phyloP scores from a whole-genome alignment of 2,797 vertebrate genomes.

The Lacerta bilineata region DNA sequence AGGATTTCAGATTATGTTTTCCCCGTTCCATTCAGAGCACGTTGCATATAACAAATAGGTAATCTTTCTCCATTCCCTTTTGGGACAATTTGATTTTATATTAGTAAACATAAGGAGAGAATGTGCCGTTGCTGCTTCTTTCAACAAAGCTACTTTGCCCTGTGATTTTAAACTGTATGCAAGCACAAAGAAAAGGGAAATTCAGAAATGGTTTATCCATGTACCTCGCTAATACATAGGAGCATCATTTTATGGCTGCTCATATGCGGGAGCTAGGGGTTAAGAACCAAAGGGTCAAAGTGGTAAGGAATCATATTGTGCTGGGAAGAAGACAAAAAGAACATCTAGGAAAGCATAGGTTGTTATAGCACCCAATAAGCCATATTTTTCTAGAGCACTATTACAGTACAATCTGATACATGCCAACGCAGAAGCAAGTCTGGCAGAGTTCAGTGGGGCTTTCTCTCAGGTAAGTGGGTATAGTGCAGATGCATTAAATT shows the following conservation, averaged over 20 bases:
- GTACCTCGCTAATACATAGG: neutral
- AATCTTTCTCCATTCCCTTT: conserved; percentile 30
- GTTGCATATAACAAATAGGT: neutral
- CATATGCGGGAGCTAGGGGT: neutral
- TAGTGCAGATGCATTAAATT: too few species aligned
- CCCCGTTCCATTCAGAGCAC: conserved; percentile 14
- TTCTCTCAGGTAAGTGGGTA: too few species aligned
- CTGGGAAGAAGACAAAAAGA: neutral
- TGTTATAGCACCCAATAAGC: neutral
- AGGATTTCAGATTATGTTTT: neutral
- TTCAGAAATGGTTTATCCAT: conserved; percentile 1
- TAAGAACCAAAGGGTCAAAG: conserved; percentile 15
- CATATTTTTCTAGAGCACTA: too few species aligned
- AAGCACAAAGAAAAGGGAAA: neutral
- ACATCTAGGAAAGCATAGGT: neutral
- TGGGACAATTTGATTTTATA: conserved; percentile 36
- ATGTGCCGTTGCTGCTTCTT: neutral
- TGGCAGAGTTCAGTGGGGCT: too few species aligned
- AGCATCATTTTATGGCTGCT: neutral
- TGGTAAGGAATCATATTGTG: neutral
- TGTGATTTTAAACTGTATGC: conserved; percentile 1
- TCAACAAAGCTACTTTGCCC: conserved; percentile 19
- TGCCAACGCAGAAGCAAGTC: too few species aligned
- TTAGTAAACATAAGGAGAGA: conserved; percentile 15
- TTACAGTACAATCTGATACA: too few species aligned